These are phyloP conservation scores for Polydrusus pterygomalis DNA, from an alignment of 2,888 invertebrate species.

Conservation along the genomic window DNA sequence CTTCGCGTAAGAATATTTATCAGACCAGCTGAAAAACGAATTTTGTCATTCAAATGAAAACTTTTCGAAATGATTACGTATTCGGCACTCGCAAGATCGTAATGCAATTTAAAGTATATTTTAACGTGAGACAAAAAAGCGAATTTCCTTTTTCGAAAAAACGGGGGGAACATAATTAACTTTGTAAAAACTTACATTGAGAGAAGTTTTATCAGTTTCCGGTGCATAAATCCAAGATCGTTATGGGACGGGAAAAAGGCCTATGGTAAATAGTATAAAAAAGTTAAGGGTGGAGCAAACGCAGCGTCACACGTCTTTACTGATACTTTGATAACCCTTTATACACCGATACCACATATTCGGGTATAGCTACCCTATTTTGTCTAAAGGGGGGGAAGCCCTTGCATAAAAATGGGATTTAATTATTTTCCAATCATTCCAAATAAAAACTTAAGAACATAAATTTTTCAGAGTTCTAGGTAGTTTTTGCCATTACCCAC, in stretches of 20 bases:
- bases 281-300: no score
- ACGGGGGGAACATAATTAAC: conserved; percentile 33
- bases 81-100: conserved; percentile 39
- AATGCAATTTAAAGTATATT: conserved; percentile 54
- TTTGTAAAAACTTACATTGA: conserved; percentile 30
- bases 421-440: no score
- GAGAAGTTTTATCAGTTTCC: conserved; percentile 9
- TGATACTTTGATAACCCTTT: no score
- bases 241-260: not conserved
- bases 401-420: no score
- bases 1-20: conserved; percentile 33
- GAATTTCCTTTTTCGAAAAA: not conserved
- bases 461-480: no score
- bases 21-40: conserved; percentile 46
- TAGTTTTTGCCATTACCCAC: no score
- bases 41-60: conserved; percentile 43
- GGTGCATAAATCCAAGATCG: not conserved
- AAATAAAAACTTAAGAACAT: no score
- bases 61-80: conserved; percentile 42
- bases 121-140: conserved; percentile 45
- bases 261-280: no score
- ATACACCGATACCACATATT: no score
- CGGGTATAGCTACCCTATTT: no score
- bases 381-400: no score
- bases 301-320: no score